Conservation (phyloP, 2,797 vertebrate species). For the Lepilemur ruficaudatus region DNA sequence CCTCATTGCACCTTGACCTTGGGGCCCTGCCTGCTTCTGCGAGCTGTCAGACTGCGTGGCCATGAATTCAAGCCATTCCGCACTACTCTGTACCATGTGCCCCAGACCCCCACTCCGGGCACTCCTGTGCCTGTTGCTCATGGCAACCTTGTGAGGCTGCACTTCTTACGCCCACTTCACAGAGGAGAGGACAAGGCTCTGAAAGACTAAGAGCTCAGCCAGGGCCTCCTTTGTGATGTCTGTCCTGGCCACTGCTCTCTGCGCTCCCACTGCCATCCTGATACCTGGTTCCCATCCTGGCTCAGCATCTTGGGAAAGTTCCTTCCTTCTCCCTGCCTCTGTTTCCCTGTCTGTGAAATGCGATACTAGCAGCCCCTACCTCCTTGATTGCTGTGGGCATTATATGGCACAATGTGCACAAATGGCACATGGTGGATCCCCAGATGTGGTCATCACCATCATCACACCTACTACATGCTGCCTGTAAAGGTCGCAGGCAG, state of each 20-base stretch:
- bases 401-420: fast-evolving
- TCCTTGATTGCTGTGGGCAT: neutral
- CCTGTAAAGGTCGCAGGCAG: neutral
- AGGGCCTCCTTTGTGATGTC: neutral
- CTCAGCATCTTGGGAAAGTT: neutral
- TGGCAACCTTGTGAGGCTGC: neutral
- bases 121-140: neutral
- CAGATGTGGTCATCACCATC: fast-evolving
- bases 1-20: neutral
- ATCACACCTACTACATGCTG: fast-evolving
- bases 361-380: fast-evolving
- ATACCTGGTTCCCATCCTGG: neutral
- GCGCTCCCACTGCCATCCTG: neutral
- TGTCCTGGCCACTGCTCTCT: neutral
- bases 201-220: neutral
- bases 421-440: neutral
- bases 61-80: neutral
- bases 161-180: neutral
- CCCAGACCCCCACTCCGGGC: neutral
- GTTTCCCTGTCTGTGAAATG: neutral
- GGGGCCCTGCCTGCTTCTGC: neutral
- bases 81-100: fast-evolving
- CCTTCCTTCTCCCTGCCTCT: neutral
- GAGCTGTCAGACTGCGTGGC: neutral
- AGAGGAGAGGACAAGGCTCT: neutral